Evolutionary conservation across 1,140 invertebrate genomes (phyloP), one percentile per base, ranked within the genome.

Genomic region (Paraescarpia echinospica): DNA sequence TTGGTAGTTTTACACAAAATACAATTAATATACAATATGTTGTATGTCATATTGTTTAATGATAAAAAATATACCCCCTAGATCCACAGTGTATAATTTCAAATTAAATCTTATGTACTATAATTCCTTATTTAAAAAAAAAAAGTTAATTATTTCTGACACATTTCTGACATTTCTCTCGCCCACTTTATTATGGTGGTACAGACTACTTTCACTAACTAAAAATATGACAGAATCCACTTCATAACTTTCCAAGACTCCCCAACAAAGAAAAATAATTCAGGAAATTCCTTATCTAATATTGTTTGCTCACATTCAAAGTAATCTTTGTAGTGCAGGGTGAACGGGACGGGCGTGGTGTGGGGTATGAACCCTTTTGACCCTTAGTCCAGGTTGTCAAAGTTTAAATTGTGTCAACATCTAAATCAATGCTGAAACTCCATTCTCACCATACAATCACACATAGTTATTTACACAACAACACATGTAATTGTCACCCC

Each of bases 361-460:
- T 14, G 33, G 93, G 93, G 91, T 95, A 94, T 33, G 35, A 91
- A 90, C 94, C 94, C 92, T 95, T 95, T 51, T 94, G 91, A 18
- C 94, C 95, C 8, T 34, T 91, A 33, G 90, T 91, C 14, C 95
- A 27, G 34, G 95, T 95, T 35, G 95, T 96, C 91, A 96, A 91
- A n/a, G 95, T 96, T 34, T 94, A 91, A 0, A 96, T 94, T 88
- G 94, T 94, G 94, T 96, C 95, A 31, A 95, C 92, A 89, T 93
- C 94, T n/a, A 96, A 91, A 33, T 91, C 59, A 14, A 96, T 41
- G 2, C 59, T 93, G 22, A 95, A 90, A 89, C 90, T 33, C 95
- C 94, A 94, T 95, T 93, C 4, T n/a, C 35, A 27, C 95, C 94
- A 94, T 95, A 41, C 22, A 91, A 77, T 35, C n/a, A 59, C 8